Conservation (phyloP, 2,888 invertebrate species). For the Leptinotarsa juncta region DNA sequence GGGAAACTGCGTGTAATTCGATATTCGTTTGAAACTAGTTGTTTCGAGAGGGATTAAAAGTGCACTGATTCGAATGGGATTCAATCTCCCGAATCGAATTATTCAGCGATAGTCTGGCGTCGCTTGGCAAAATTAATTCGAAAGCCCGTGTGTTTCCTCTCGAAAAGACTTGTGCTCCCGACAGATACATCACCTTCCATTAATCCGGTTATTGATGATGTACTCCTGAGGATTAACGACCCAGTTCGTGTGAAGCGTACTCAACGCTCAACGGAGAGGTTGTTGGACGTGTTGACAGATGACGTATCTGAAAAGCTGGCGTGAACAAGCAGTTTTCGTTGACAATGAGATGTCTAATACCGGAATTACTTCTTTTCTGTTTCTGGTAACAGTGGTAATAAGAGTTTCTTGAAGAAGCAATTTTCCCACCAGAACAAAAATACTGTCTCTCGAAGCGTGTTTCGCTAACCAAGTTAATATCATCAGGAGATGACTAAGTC, state of each 20-base stretch:
- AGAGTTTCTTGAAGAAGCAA: no score
- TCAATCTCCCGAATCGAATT: no score
- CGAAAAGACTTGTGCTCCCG: constrained; percentile 4
- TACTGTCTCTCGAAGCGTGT: no score
- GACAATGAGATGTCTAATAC: neutral
- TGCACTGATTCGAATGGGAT: no score
- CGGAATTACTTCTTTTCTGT: neutral
- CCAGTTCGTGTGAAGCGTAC: neutral
- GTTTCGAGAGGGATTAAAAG: no score
- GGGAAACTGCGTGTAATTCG: constrained; percentile 19
- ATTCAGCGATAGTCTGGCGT: neutral
- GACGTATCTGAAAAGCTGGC: neutral
- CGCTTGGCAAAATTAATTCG: neutral
- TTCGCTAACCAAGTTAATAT: no score
- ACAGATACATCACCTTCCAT: constrained; percentile 20
- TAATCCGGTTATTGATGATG: constrained; percentile 1
- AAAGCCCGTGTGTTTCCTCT: constrained; percentile 4
- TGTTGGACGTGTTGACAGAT: neutral
- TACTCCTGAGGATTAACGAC: constrained; percentile 6
- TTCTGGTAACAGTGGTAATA: no score
- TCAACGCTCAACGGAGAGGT: neutral
- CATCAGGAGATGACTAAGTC: no score
- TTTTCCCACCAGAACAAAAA: no score
- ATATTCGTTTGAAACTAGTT: constrained; percentile 2
- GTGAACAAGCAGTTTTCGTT: neutral